Evolutionary conservation across 2,113 vertebrate species (phyloP), one percentile per base, ranked within the genome.

Genomic region (Jacana jacana): DNA sequence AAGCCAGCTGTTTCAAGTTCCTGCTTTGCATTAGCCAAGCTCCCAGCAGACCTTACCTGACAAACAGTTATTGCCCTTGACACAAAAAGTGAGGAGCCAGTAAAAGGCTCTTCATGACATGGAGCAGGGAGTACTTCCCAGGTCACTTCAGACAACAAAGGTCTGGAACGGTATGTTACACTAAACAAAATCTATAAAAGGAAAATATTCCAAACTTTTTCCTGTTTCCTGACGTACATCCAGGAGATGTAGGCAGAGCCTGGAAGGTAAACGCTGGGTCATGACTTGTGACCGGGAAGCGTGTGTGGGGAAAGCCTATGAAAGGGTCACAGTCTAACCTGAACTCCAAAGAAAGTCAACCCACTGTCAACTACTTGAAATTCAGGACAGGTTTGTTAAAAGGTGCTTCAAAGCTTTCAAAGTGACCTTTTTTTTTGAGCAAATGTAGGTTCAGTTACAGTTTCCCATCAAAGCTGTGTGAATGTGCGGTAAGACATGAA

Each of bases 341-440:
- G 88, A 90, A 79, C 49, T 77, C 64, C 70, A 81, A 18, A 90
- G 69, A 75, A 83, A 94, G 30, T 89, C 75, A 91, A 44, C 63
- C 44, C 68, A 88, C 39, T 91, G 83, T 94, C 83, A 87, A 42
- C 86, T 81, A 78, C 82, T 89, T 95, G 82, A 95, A 79, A 90
- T 90, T 92, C 86, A 93, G 93, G 79, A 78, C 88, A 93, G 82
- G 76, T 78, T 91, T 90, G 71, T 86, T 73, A 81, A 86, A 89
- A 88, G 68, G 80, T n/a, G 44, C 79, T 95, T 92, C 81, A 81
- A 72, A 89, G 93, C 58, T 93, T 91, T 88, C 1, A 0, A 44
- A 69, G 66, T 46, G 63, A 82, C 81, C 61, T 80, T 89, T 79
- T 42, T 84, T 44, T 84, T 48, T 48, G 52, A 85, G 94, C 40